Base-by-base conservation (phyloP, 2,888 invertebrate genomes). In the Torymus auratus region DNA sequence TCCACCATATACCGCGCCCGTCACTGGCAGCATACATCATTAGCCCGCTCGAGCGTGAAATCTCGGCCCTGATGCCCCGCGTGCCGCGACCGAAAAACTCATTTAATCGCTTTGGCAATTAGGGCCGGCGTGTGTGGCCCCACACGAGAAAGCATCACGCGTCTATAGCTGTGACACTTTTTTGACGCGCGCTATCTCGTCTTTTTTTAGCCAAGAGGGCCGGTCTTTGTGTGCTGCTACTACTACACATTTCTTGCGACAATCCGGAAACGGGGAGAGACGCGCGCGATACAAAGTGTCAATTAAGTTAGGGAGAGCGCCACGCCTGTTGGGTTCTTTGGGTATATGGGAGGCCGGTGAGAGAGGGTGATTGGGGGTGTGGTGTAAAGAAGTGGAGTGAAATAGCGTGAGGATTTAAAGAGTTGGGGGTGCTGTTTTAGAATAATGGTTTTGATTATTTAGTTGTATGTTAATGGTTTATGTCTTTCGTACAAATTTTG, bases 291-390 rank as follows among this genome's bases (percentile, higher is more conserved):
- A 85, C 85, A 85, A 85, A 85, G 84, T 85, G 86, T 88, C 88
- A 89, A 89, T 89, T 88, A 89, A 88, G 85, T 41, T 77, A 82
- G 64, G 61, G 70, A 84, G 84, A 83, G 82, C 83, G 83, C 78
- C 81, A 84, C 83, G 83, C 83, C 84, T 70, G 69, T n/a, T 56
- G 14, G 56, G 53, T 78, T 55, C 50, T 70, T 60, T 4, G n/a
- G n/a, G 5, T 5, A 7, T 41, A 41, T 10, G 7, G 7, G 41
- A 7, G 7, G 7, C 7, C 7, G 5, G 41, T 41, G 41, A 41
- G 41, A 7, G 28, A 41, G 41, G 41, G 41, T 41, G 41, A 28
- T 5, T 28, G 7, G 3, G 7, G 3, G 7, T 28, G 7, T 3
- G 23, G n/a, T n/a, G n/a, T n/a, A n/a, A n/a, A n/a, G n/a, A 5